Base-by-base conservation (phyloP, 2,797 vertebrate genomes). In the Centroberyx gerrardi region DNA sequence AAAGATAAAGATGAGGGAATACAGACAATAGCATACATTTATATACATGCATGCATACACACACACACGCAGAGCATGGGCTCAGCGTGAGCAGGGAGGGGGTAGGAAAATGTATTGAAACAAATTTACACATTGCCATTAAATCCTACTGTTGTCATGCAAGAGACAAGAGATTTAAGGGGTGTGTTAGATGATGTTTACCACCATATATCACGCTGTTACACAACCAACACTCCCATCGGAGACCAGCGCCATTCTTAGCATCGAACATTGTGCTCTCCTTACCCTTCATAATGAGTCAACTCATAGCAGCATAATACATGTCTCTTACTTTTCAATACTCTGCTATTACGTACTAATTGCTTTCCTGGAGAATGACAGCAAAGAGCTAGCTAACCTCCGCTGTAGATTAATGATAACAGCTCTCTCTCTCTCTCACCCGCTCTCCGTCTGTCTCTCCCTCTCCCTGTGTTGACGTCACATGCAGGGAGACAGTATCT, bases 401-500 rank as follows among this genome's bases (percentile, higher is more conserved):
- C 84, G 58, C 76, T 80, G 76, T 40, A 74, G 86, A 89, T 88
- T 73, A 83, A 87, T 80, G 88, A 89, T 83, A 86, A 77, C 38
- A 27, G 62, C 85, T 54, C 71, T 61, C 54, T 42, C 31, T 72
- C 67, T 63, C 58, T 66, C 58, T 67, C n/a, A n/a, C n/a, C 22
- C 22, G 22, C 67, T 15, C 36, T 84, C 55, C 1, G 15, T 72
- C 68, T 48, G 13, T 82, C 76, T 76, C 70, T 77, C 54, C 27
- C 58, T 68, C 59, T 65, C 63, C 33, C 33, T 12, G 10, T 53
- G 78, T 81, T 91, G 88, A 93, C 90, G 90, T 90, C 90, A 94
- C 83, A 70, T 60, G 84, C 89, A 70, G 76, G 84, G 88, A 89
- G 85, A 93, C 90, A 15, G 90, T 89, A 88, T 92, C 91, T 76